phyloP scores from a whole-genome alignment of 2,888 invertebrate species.

The Cryptocephalus primarius region DNA sequence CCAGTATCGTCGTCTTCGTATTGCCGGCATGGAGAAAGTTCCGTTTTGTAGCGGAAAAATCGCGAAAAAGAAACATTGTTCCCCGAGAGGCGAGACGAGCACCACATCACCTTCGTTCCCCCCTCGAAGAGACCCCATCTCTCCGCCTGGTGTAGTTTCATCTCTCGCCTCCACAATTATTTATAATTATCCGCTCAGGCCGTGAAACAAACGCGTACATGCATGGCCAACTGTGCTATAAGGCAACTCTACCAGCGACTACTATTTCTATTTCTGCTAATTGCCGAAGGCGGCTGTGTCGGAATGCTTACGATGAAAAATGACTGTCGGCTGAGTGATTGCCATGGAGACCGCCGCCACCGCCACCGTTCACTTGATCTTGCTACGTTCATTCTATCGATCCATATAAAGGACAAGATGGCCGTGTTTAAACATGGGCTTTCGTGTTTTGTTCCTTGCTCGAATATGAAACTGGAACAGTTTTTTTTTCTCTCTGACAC shows the following conservation, averaged over 20 bases:
- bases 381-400: slow-evolving; percentile 16
- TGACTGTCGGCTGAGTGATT: slow-evolving; percentile 35
- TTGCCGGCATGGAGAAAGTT: no score
- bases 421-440: slow-evolving; percentile 9
- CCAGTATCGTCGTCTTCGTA: no score
- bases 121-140: no score
- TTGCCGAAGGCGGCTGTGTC: slow-evolving; percentile 35
- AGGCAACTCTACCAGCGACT: slow-evolving; percentile 9
- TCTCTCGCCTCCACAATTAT: background rate
- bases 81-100: no score
- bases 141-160: background rate
- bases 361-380: slow-evolving; percentile 19
- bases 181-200: background rate
- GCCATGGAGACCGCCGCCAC: slow-evolving; percentile 34
- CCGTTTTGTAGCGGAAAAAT: no score
- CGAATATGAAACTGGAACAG: no score
- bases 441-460: background rate
- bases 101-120: no score
- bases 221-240: slow-evolving; percentile 1
- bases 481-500: no score
- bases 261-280: slow-evolving; percentile 39
- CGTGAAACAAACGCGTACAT: background rate
- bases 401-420: slow-evolving; percentile 22
- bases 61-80: no score
- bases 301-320: slow-evolving; percentile 36